Base-by-base conservation (phyloP, 1,140 invertebrate species). In the Drosophila trapezifrons region DNA sequence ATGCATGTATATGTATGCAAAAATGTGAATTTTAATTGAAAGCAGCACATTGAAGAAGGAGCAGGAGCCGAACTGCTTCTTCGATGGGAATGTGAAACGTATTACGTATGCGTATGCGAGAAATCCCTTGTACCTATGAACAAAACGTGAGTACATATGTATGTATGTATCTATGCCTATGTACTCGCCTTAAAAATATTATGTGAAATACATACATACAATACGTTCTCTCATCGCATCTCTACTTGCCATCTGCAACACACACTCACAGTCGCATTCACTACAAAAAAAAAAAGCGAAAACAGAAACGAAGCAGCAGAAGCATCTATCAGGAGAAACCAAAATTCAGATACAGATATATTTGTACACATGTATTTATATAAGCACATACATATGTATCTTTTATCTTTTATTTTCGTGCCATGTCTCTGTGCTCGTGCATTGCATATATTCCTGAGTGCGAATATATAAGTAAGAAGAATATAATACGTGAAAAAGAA, bases 121-220 rank as follows among this genome's bases (percentile, higher is more conserved):
- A 63, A 43, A 45, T 72, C 18, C 55, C 32, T 25, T 47, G 12
- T 72, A 59, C 47, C 27, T 52, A 52, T 62, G n/a, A 73, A 38
- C 32, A 60, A 75, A 76, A 76, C 52, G 72, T 76, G 62, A 66
- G 72, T 76, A 76, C 42, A 52, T 60, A 32, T 25, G 25, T 56
- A 64, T 22, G 29, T 63, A 64, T 65, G 17, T 45, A 45, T 32
- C 20, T 20, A 35, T 45, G 32, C 47, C 15, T 37, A 52, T 59
- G 22, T 59, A 52, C 45, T 45, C 15, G 12, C 43, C 55, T 55
- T 37, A 54, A 54, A 57, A 40, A 54, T 71, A 75, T 76, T 76
- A 49, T 65, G 58, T 74, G 65, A 73, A 69, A 65, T 51, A 52
- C 17, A 42, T 45, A 67, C 35, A 35, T 29, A 60, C 47, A 54